Percentiles rank a stretch among this genome's conserved stretches.
These are phyloP conservation scores for Monochamus alternatus DNA, from an alignment of 2,888 invertebrate genomes.

Conservation along the genomic window DNA sequence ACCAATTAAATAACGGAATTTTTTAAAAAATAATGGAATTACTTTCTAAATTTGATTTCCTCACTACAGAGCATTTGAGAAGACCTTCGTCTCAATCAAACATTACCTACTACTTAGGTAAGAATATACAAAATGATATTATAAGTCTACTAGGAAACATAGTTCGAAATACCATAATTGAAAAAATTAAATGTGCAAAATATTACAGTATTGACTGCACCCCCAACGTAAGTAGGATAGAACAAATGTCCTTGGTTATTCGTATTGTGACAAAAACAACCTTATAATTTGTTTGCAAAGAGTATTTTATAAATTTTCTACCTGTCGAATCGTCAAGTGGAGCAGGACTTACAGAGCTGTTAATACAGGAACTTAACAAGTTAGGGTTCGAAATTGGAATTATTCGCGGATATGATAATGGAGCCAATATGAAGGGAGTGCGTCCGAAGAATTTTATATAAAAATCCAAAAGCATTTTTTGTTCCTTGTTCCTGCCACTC, in stretches of 20 bases:
- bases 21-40: constrained; percentile 42
- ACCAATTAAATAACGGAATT: constrained; percentile 40
- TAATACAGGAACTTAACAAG: not conserved
- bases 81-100: not conserved
- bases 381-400: not conserved
- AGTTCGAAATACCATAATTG: constrained; percentile 11
- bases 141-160: constrained; percentile 5
- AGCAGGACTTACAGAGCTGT: too few relatives aligned
- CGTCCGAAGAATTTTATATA: constrained; percentile 17
- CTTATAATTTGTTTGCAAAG: not conserved
- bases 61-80: constrained; percentile 19
- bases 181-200: not conserved
- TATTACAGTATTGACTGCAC: too few relatives aligned
- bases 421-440: constrained; percentile 8
- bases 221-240: not conserved
- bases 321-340: too few relatives aligned
- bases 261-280: not conserved
- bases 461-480: constrained; percentile 27
- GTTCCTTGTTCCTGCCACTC: constrained; percentile 57
- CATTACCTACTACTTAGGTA: constrained; percentile 24
- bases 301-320: not conserved
- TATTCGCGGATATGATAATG: constrained; percentile 34
- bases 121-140: constrained; percentile 24
- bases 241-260: constrained; percentile 17
- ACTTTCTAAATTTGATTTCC: constrained; percentile 38